A percentile compares a stretch with the other conserved stretches of the same genome.
Conservation (phyloP, 2,888 invertebrate species). For the Drosophila putrida region DNA sequence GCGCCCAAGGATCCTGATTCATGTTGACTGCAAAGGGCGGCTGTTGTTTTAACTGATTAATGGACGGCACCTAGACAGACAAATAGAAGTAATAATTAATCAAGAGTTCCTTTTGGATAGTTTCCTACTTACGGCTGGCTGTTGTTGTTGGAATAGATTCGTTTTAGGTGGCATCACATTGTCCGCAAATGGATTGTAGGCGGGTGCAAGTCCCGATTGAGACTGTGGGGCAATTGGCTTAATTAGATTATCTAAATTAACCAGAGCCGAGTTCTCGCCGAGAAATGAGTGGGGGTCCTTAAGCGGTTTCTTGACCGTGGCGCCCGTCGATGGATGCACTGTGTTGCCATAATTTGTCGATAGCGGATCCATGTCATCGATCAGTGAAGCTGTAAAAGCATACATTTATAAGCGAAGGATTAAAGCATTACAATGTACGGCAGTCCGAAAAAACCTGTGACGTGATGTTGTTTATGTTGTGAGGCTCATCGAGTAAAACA, state of each 20-base stretch:
- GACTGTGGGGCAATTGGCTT: constrained; percentile 86
- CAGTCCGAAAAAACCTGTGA: no score
- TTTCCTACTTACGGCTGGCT: constrained; percentile 83
- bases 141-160: constrained; percentile 88
- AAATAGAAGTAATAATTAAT: not conserved
- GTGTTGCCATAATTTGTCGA: constrained; percentile 75
- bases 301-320: constrained; percentile 82
- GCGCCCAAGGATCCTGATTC: constrained; percentile 86
- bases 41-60: constrained; percentile 86
- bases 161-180: constrained; percentile 85
- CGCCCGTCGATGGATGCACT: constrained; percentile 76
- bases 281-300: constrained; percentile 98
- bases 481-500: no score
- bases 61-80: constrained; percentile 85
- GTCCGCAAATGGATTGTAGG: constrained; percentile 86
- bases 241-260: constrained; percentile 98
- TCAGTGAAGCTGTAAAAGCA: constrained; percentile 78
- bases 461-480: no score
- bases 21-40: constrained; percentile 85
- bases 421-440: no score
- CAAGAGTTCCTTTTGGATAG: not conserved
- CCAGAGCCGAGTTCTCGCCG: constrained; percentile 97
- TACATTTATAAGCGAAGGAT: not conserved
- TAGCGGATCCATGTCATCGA: constrained; percentile 85
- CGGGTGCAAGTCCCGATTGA: constrained; percentile 76